Conservation (phyloP, 1,140 invertebrate genomes). For the Agrilus planipennis region DNA sequence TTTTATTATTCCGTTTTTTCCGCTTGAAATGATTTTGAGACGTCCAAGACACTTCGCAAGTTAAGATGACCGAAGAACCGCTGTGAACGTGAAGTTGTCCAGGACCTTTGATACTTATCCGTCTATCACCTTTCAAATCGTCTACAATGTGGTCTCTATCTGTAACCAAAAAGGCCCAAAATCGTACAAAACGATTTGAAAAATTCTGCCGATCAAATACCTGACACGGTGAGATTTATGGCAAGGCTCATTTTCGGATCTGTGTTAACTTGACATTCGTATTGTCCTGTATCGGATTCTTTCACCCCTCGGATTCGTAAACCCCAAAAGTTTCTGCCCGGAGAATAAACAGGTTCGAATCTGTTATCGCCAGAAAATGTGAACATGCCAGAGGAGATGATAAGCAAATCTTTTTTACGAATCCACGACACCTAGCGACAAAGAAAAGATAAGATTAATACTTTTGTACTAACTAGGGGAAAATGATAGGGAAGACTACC, state of each 20-base stretch:
- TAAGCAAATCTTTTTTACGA: constrained; percentile 57
- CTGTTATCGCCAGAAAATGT: constrained; percentile 63
- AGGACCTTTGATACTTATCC: constrained; percentile 28
- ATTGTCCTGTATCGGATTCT: constrained; percentile 52
- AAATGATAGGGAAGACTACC: no score
- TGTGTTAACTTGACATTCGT: constrained; percentile 71
- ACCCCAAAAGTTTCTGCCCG: constrained; percentile 48
- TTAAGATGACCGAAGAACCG: constrained; percentile 29
- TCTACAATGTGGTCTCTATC: not conserved
- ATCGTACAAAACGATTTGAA: no score
- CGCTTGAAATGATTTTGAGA: no score
- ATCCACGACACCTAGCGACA: constrained; percentile 63
- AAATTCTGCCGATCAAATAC: constrained; percentile 31
- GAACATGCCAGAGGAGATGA: constrained; percentile 53
- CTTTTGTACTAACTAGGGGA: no score
- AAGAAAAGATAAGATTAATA: no score
- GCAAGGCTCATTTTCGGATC: constrained; percentile 65
- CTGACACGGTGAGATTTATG: constrained; percentile 50
- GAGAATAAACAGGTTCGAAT: constrained; percentile 44
- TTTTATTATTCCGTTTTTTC: no score
- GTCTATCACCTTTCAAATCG: constrained; percentile 6
- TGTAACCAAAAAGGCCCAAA: not conserved
- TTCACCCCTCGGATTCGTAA: constrained; percentile 54
- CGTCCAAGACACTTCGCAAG: constrained; percentile 30
- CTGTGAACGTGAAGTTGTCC: constrained; percentile 26